Evolutionary conservation across 2,888 invertebrate genomes (phyloP).

Genomic region (Macropis europaea): DNA sequence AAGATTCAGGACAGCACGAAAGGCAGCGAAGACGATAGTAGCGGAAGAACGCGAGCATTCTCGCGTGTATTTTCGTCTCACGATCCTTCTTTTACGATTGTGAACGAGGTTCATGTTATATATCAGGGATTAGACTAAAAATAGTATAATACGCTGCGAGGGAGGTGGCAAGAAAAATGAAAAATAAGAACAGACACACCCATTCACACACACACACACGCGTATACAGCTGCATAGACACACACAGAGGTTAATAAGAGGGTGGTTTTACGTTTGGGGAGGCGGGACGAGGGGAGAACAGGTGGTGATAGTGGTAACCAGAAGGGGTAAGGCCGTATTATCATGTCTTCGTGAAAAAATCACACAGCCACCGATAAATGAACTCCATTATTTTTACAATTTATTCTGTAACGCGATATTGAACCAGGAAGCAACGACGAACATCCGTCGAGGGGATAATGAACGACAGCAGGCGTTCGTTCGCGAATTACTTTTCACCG

Average conservation of each 20-base stretch:
- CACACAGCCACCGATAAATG: no score
- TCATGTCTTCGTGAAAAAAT: slow-evolving; percentile 16
- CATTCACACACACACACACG: no score
- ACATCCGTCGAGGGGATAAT: no score
- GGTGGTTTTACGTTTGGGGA: slow-evolving; percentile 39
- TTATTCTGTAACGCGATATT: no score
- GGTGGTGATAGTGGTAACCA: slow-evolving; percentile 74
- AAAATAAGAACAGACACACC: no score
- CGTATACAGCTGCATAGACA: no score
- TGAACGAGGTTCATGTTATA: slow-evolving; percentile 78
- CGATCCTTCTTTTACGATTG: slow-evolving; percentile 73
- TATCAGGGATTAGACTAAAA: slow-evolving; percentile 79
- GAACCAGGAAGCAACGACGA: no score
- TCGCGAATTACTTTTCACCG: no score
- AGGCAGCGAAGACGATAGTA: slow-evolving; percentile 11
- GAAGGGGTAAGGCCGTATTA: not conserved
- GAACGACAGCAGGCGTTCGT: no score
- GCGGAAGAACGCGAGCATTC: slow-evolving; percentile 6
- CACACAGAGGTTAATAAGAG: not conserved
- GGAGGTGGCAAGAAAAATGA: slow-evolving; percentile 61
- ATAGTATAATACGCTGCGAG: slow-evolving; percentile 74
- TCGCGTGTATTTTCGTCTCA: slow-evolving; percentile 70
- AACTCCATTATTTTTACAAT: not conserved
- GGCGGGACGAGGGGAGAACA: slow-evolving; percentile 25
- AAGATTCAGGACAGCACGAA: not conserved